Base-by-base conservation (phyloP, 1,140 invertebrate species). In the Micrasema minimum region DNA sequence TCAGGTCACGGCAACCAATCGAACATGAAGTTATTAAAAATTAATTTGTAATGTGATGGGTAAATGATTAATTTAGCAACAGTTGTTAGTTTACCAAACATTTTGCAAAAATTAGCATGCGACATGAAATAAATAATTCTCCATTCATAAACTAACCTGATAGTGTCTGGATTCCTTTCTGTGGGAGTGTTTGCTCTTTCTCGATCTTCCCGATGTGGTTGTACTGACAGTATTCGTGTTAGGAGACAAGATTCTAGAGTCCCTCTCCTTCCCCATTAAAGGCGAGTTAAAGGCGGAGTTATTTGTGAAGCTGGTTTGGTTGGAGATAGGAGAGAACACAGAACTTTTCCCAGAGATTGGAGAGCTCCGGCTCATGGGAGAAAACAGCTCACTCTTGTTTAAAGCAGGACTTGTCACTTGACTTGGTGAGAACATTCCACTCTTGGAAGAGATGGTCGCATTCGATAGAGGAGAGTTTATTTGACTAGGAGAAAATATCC, bases 121-220 rank as follows among this genome's bases (percentile, higher is more conserved):
- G 2, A 31, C 7, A 31, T 31, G 26, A 31, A 46, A 46, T 46
- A 16, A 46, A 5, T 51, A 22, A 51, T 9, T 9, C n/a, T 31
- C 26, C 7, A 2, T 2, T 31, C 26, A 31, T 31, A 31, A 26
- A 61, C 68, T 18, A 80, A 85, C 84, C 83, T 88, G 86, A 81
- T 90, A 90, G 79, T 90, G 89, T 77, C 85, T 87, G 41, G 89
- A 89, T 76, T 90, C 85, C 82, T 90, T 90, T 77, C 85, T 79
- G 46, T 80, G 78, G 71, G 82, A 85, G 78, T 85, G 83, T 74
- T 83, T 84, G 80, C 82, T 85, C 77, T 82, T 79, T 72, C 83
- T 81, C 37, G 83, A 83, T 81, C 83, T 82, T 78, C 83, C 82
- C 76, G 83, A 84, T 65, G 83, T 83, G 55, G 83, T 85, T 35